These are phyloP conservation scores for Apteryx mantelli DNA, from an alignment of 2,113 vertebrate species.

Conservation along the genomic window DNA sequence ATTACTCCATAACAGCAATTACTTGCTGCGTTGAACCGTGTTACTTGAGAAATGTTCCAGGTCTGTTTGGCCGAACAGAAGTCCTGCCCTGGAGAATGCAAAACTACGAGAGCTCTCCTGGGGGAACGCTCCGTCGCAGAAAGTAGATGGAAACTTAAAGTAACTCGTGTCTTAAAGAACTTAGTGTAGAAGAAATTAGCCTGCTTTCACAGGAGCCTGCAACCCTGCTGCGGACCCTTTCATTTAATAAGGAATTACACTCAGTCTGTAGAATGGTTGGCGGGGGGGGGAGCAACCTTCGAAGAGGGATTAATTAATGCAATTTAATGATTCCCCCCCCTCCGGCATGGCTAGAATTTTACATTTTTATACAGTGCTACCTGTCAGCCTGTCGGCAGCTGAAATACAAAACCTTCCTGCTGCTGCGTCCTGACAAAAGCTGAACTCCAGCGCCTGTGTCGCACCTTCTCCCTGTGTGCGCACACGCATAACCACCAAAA, in stretches of 20 bases:
- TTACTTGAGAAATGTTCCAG: not conserved
- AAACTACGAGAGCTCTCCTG: not conserved
- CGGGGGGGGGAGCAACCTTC: rapidly evolving
- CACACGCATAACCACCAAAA: rapidly evolving
- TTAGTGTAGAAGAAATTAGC: not conserved
- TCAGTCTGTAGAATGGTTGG: not conserved
- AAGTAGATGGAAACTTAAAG: not conserved
- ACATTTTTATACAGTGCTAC: not conserved
- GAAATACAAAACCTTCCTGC: not conserved
- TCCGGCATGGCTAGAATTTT: not conserved
- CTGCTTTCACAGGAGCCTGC: rapidly evolving
- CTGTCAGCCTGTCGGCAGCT: not conserved
- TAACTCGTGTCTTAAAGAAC: not conserved
- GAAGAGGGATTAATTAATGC: too few relatives aligned
- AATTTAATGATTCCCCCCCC: not conserved
- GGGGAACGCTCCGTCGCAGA: not conserved
- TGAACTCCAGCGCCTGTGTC: not conserved
- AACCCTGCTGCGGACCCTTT: not conserved
- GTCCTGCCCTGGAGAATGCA: not conserved
- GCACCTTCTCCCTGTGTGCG: rapidly evolving
- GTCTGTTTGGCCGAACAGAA: not conserved
- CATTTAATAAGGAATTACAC: rapidly evolving
- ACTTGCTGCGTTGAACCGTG: not conserved
- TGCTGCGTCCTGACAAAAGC: not conserved
- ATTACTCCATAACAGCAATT: not conserved